Conservation (phyloP, 2,113 vertebrate genomes). For the Pluvialis apricaria region DNA sequence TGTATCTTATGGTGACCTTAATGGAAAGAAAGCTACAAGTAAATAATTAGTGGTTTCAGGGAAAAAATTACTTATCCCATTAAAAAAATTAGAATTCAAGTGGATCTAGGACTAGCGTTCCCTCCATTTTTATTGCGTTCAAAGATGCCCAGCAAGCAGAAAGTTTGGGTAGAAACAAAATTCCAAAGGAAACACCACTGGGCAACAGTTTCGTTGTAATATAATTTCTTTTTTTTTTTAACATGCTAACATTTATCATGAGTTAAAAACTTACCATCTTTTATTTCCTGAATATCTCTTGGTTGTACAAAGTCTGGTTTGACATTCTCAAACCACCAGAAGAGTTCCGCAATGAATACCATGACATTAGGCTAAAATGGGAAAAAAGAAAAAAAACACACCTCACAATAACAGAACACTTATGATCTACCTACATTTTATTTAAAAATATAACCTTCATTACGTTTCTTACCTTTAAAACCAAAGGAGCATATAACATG, state of each 20-base stretch:
- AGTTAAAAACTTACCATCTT: slow-evolving; percentile 78
- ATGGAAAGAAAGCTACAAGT: background rate
- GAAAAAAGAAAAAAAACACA: background rate
- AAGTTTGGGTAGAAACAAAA: background rate
- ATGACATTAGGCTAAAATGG: slow-evolving; percentile 84
- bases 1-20: rapidly evolving
- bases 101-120: background rate
- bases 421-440: background rate
- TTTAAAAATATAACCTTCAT: rapidly evolving
- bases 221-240: background rate
- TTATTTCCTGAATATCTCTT: slow-evolving; percentile 86
- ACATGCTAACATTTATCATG: too few relatives aligned
- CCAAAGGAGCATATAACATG: slow-evolving; percentile 87
- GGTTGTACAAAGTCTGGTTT: slow-evolving; percentile 94
- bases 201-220: background rate
- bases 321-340: slow-evolving; percentile 96
- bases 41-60: background rate
- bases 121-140: background rate
- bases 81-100: background rate
- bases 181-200: background rate
- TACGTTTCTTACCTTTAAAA: slow-evolving; percentile 83
- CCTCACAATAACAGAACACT: background rate
- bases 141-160: background rate
- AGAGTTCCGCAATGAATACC: slow-evolving; percentile 94
- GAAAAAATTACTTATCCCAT: background rate